These are phyloP conservation scores for Gopherus flavomarginatus DNA, from an alignment of 2,113 vertebrate species.

Conservation along the genomic window DNA sequence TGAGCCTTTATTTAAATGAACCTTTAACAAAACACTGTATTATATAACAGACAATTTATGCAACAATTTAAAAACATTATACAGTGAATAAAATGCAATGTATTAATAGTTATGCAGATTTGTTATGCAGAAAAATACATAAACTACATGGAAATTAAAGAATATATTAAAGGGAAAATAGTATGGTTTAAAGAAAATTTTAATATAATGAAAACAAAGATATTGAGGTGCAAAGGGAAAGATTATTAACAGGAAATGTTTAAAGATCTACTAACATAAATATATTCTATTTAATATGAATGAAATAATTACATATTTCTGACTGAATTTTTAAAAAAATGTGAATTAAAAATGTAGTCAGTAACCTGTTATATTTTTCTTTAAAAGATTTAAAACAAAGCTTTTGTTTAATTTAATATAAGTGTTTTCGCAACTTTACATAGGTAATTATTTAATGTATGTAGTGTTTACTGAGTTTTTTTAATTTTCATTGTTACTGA, in stretches of 20 bases:
- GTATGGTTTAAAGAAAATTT: slow-evolving; percentile 14
- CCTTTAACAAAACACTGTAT: neutral
- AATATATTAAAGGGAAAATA: neutral
- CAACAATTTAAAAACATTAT: neutral
- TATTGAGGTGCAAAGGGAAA: slow-evolving; percentile 26
- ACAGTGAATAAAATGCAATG: neutral
- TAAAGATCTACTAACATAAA: slow-evolving; percentile 26
- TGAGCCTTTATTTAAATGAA: neutral
- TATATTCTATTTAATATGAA: neutral
- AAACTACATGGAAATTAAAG: neutral
- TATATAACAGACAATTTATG: neutral
- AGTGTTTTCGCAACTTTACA: slow-evolving; percentile 24
- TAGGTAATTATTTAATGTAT: neutral
- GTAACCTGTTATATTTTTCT: neutral
- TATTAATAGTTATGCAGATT: slow-evolving; percentile 31
- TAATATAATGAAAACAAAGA: slow-evolving; percentile 18
- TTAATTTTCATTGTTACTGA: neutral
- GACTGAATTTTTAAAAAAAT: neutral
- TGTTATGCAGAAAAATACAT: slow-evolving; percentile 27
- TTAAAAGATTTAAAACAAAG: neutral
- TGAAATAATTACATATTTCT: slow-evolving; percentile 31
- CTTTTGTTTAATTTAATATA: neutral
- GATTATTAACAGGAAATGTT: neutral
- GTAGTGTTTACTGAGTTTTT: slow-evolving; percentile 29
- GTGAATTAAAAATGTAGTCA: neutral